A percentile compares a stretch with the other conserved stretches of the same genome.
Evolutionary conservation across 2,797 vertebrate species (phyloP).

Genomic region (Mycteria americana): DNA sequence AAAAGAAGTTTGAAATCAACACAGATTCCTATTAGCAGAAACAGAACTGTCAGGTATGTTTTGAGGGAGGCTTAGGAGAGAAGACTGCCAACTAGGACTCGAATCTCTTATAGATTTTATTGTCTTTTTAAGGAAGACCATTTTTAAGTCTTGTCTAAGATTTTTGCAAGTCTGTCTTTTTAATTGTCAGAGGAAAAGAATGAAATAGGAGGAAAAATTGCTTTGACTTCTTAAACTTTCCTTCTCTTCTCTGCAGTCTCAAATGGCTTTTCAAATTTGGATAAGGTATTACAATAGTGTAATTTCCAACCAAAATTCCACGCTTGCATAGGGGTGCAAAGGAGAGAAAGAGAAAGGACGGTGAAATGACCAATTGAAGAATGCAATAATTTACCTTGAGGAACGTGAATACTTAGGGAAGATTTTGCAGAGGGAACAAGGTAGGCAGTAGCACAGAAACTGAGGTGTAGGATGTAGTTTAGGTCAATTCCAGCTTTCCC

Average conservation of each 20-base stretch:
- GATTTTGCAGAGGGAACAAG: neutral
- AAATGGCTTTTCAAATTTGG: neutral
- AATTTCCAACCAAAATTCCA: neutral
- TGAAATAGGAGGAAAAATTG: fast-evolving
- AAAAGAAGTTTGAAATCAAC: neutral
- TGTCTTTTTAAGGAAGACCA: neutral
- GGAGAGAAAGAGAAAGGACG: neutral
- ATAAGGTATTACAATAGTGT: neutral
- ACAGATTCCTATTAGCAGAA: neutral
- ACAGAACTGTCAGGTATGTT: neutral
- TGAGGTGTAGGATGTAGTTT: neutral
- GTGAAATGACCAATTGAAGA: neutral
- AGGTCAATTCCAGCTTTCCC: neutral
- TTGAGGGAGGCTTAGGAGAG: neutral
- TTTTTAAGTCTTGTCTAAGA: neutral
- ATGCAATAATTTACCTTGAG: neutral
- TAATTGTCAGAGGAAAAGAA: neutral
- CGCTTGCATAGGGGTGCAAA: neutral
- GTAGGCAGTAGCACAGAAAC: neutral
- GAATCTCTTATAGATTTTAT: neutral
- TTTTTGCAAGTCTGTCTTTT: neutral
- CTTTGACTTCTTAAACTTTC: neutral
- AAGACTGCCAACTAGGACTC: neutral
- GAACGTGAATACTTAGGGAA: neutral
- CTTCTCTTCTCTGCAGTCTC: neutral